Conservation (phyloP, 2,888 invertebrate species). For the Tupiocoris notatus region DNA sequence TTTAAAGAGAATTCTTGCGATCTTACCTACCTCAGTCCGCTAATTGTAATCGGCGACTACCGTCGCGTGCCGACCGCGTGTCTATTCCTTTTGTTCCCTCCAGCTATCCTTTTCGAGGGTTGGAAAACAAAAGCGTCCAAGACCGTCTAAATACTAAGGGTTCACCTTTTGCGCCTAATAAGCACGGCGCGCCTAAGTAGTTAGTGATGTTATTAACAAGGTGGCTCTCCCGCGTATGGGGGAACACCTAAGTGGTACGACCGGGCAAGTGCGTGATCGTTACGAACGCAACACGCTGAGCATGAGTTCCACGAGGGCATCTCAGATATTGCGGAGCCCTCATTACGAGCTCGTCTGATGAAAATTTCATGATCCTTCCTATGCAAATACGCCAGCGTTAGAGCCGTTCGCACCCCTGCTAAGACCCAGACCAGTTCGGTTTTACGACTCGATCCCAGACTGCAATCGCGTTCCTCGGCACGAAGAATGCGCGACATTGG, state of each 20-base stretch:
- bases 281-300: neutral
- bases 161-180: neutral
- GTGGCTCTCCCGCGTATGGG: neutral
- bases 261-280: neutral
- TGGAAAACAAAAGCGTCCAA: neutral
- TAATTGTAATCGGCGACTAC: too few species aligned
- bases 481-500: neutral
- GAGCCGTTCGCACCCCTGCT: neutral
- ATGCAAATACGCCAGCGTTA: neutral
- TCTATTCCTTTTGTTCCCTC: neutral
- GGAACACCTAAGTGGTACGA: neutral
- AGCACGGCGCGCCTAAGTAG: neutral
- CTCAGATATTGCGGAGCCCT: neutral
- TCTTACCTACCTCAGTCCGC: too few species aligned
- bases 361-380: neutral
- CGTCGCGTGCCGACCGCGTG: too few species aligned
- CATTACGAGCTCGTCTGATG: neutral
- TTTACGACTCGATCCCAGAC: neutral
- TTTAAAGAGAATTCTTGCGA: too few species aligned
- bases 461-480: neutral
- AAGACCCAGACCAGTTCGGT: neutral
- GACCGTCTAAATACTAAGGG: neutral
- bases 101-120: neutral
- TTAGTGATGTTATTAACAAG: neutral
- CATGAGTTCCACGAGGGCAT: neutral